phyloP scores from a whole-genome alignment of 2,888 invertebrate genomes.

The Malthinus seriepunctatus region DNA sequence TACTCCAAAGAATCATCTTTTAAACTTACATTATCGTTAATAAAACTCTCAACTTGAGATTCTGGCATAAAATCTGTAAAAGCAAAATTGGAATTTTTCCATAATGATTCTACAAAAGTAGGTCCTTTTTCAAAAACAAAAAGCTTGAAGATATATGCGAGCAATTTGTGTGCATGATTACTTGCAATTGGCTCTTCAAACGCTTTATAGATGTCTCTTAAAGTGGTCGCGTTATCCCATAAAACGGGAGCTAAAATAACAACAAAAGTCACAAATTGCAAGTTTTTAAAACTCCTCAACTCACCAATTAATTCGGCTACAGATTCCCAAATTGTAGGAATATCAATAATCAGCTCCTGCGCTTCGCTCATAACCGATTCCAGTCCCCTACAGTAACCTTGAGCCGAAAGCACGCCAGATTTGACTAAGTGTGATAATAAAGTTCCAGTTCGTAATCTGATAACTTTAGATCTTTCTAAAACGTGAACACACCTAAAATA shows the following conservation, averaged over 20 bases:
- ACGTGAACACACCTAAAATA: constrained; percentile 48
- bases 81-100: constrained; percentile 59
- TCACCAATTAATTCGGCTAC: constrained; percentile 72
- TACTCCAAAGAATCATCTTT: constrained; percentile 7
- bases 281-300: constrained; percentile 41
- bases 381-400: constrained; percentile 60
- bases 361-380: constrained; percentile 66
- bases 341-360: constrained; percentile 79
- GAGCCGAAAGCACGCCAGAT: constrained; percentile 53
- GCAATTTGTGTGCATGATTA: constrained; percentile 54
- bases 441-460: constrained; percentile 55
- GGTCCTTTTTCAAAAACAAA: constrained; percentile 63
- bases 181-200: constrained; percentile 41
- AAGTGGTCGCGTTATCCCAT: constrained; percentile 55
- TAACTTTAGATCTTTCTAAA: constrained; percentile 54
- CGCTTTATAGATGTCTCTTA: constrained; percentile 47
- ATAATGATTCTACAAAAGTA: constrained; percentile 58
- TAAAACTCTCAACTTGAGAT: constrained; percentile 55
- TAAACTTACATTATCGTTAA: constrained; percentile 55
- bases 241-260: constrained; percentile 57
- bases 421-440: constrained; percentile 60
- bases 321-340: constrained; percentile 82
- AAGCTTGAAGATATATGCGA: constrained; percentile 62
- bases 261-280: constrained; percentile 38
- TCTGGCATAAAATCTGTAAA: constrained; percentile 60